Evolutionary conservation across 2,888 invertebrate genomes (phyloP).

Genomic region (Ptychoptera albimana): DNA sequence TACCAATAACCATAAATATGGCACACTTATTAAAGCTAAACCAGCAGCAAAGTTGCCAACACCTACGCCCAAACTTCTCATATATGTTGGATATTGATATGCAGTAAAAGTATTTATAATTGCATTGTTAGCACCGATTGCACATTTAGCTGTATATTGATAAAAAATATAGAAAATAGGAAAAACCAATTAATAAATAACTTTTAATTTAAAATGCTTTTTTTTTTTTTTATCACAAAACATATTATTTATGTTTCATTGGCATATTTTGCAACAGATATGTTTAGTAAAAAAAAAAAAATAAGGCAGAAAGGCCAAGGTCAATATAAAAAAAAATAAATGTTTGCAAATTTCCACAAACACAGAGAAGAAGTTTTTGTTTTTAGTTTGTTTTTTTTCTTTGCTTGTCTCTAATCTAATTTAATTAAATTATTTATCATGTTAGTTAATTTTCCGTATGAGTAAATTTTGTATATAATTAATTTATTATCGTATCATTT

Average conservation of each 20-base stretch:
- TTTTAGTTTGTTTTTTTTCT: too few species aligned
- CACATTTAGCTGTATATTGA: constrained; percentile 42
- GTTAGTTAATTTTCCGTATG: too few species aligned
- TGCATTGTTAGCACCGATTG: constrained; percentile 61
- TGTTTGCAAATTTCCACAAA: too few species aligned
- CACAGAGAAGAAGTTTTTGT: too few species aligned
- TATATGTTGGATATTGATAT: constrained; percentile 52
- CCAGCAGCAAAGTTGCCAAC: constrained; percentile 62
- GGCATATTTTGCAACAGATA: too few species aligned
- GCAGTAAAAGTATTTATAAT: constrained; percentile 61
- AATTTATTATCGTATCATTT: not conserved
- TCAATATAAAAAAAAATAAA: too few species aligned
- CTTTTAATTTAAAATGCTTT: not conserved
- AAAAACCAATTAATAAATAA: not conserved
- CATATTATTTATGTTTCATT: too few species aligned
- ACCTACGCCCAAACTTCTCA: constrained; percentile 53
- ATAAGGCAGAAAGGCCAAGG: too few species aligned
- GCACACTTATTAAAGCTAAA: constrained; percentile 58
- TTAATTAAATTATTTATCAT: too few species aligned
- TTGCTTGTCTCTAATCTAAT: too few species aligned
- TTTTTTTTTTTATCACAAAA: not conserved
- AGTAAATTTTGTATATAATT: too few species aligned
- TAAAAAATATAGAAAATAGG: not conserved
- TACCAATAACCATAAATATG: constrained; percentile 63
- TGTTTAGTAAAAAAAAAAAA: too few species aligned